Conservation (phyloP, 2,113 vertebrate genomes). For the Cyphomyrus plagiostoma region DNA sequence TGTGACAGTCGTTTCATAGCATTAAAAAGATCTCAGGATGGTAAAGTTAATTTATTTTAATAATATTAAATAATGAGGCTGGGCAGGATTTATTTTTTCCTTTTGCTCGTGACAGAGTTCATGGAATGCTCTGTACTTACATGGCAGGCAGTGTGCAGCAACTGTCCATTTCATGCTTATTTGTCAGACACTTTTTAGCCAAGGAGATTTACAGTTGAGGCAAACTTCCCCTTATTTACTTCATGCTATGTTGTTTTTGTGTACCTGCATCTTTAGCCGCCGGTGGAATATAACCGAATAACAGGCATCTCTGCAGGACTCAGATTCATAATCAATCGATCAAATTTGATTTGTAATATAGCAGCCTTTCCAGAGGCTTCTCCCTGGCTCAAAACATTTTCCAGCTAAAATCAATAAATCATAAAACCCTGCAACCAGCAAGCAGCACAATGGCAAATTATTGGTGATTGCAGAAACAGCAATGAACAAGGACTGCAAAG, state of each 20-base stretch:
- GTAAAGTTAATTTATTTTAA: background rate
- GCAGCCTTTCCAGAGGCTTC: background rate
- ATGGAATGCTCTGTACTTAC: background rate
- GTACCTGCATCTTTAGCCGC: background rate
- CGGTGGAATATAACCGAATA: background rate
- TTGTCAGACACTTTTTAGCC: background rate
- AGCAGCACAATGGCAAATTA: background rate
- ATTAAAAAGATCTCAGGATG: background rate
- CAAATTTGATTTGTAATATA: background rate
- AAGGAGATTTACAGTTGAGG: background rate
- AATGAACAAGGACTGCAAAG: background rate
- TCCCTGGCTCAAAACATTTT: background rate
- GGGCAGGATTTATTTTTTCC: background rate
- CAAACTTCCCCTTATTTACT: background rate
- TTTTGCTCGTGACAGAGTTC: background rate
- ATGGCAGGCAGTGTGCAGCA: background rate
- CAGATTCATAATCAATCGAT: background rate
- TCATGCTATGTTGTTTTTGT: background rate
- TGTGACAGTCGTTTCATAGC: background rate
- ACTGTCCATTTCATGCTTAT: background rate
- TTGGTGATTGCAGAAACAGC: background rate
- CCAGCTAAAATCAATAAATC: constrained; percentile 3
- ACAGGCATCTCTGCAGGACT: background rate
- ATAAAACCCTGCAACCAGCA: background rate
- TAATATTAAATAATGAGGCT: background rate